These are phyloP conservation scores for Anguilla rostrata DNA, from an alignment of 2,113 vertebrate species.

Conservation along the genomic window DNA sequence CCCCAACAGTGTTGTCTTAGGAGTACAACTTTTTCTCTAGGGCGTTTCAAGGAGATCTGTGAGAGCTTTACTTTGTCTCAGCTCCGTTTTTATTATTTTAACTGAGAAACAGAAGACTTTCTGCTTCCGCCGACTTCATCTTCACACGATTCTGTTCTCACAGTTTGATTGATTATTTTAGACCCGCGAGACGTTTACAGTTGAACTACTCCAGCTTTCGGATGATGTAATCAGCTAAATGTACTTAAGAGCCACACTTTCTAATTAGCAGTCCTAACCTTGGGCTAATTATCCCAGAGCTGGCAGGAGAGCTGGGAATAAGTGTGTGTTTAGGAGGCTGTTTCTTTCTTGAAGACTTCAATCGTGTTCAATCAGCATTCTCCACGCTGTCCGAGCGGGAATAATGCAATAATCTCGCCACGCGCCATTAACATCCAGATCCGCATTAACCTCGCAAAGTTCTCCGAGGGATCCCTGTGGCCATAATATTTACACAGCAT, in stretches of 20 bases:
- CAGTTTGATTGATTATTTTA: constrained; percentile 35
- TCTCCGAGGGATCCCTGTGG: constrained; percentile 23
- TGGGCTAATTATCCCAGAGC: not conserved
- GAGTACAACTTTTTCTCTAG: not conserved
- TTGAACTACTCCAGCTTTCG: constrained; percentile 8
- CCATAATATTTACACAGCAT: constrained; percentile 27
- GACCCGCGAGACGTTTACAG: constrained; percentile 5
- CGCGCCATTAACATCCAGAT: constrained; percentile 34
- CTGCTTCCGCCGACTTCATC: not conserved
- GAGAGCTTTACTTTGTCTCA: not conserved
- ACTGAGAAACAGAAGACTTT: constrained; percentile 52
- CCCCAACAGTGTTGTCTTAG: not conserved
- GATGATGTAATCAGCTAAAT: constrained; percentile 28
- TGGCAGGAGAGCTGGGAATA: not conserved
- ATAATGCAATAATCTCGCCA: constrained; percentile 16
- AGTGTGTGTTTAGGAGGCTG: constrained; percentile 1
- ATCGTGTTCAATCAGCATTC: constrained; percentile 31
- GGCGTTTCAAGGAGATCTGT: not conserved
- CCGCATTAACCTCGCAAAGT: constrained; percentile 37
- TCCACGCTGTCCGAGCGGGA: constrained; percentile 26
- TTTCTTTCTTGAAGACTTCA: constrained; percentile 31
- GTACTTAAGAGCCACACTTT: constrained; percentile 8
- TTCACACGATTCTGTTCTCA: constrained; percentile 46
- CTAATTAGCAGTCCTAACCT: constrained; percentile 22
- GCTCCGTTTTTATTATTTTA: not conserved